These are phyloP conservation scores for Cuniculus paca DNA, from an alignment of 2,797 vertebrate species.

Conservation along the genomic window DNA sequence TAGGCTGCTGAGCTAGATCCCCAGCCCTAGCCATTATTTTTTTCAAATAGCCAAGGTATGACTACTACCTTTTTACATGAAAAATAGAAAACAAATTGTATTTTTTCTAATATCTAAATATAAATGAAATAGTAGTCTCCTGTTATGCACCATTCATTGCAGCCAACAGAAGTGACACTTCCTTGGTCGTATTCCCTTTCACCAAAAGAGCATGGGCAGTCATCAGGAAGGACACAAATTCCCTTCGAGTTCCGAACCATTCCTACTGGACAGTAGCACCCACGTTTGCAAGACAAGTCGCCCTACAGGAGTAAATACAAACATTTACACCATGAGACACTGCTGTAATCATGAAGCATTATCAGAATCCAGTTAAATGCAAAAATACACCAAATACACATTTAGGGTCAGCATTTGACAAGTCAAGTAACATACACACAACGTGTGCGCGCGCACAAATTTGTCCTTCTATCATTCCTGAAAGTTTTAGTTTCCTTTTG, in stretches of 20 bases:
- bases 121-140: not conserved
- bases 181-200: slow-evolving; percentile 88
- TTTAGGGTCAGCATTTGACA: not conserved
- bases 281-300: slow-evolving; percentile 87
- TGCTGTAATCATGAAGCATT: not conserved
- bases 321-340: not conserved
- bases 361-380: not conserved
- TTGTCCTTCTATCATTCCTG: not conserved
- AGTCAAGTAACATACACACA: not conserved
- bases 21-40: slow-evolving; percentile 36
- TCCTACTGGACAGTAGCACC: slow-evolving; percentile 91
- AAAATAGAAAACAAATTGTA: not conserved
- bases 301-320: slow-evolving; percentile 49
- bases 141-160: slow-evolving; percentile 89
- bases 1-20: too few relatives aligned
- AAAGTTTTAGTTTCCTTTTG: not conserved
- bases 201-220: slow-evolving; percentile 91
- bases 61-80: not conserved
- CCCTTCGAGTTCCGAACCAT: slow-evolving; percentile 90
- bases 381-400: not conserved
- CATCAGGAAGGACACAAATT: slow-evolving; percentile 87
- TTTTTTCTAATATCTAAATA: slow-evolving; percentile 5
- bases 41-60: not conserved
- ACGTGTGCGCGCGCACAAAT: not conserved
- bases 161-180: slow-evolving; percentile 87